Base-by-base conservation (phyloP, 2,113 vertebrate species). In the Mus spicilegus region DNA sequence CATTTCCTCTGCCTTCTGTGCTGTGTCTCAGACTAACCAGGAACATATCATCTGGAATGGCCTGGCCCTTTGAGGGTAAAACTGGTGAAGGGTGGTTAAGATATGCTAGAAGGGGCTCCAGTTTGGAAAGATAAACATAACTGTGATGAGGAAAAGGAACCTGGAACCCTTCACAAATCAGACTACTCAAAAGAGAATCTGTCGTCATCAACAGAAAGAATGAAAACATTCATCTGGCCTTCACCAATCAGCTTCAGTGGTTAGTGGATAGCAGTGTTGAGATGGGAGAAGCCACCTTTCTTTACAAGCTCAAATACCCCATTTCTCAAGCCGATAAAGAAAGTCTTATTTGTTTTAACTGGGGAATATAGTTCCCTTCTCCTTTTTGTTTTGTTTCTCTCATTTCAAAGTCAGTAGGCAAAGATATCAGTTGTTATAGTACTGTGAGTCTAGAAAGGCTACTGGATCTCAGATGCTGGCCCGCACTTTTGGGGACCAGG, bases 81-180 rank as follows among this genome's bases (percentile, higher is more conserved):
- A 89, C 58, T 94, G 78, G 75, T 5, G 7, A 95, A 42, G 80
- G 85, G 65, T 61, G 46, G 69, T 94, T 93, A 93, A 93, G 95
- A 94, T 88, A 81, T 95, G 58, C 95, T 97, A 93, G 87, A 94
- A 97, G 92, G 88, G 49, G 20, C 65, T 92, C 85, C 87, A 80
- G 87, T 84, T 93, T 93, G 67, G 36, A 56, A 89, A 95, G 85
- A 88, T 58, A 95, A 93, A 95, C 28, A 69, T 94, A 93, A 93
- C 81, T 87, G 33, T 67, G 36, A 85, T 26, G 46, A 87, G 58
- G 24, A 42, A 63, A 7, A 42, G 70, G 96, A 95, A 97, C 87
- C 89, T 86, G 76, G 91, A 91, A 93, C 61, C 96, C 49, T 93
- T 36, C 19, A 16, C 54, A 81, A 76, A 95, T 85, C 89, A 97